phyloP scores from a whole-genome alignment of 2,888 invertebrate species.

The Drosophila setosimentum region DNA sequence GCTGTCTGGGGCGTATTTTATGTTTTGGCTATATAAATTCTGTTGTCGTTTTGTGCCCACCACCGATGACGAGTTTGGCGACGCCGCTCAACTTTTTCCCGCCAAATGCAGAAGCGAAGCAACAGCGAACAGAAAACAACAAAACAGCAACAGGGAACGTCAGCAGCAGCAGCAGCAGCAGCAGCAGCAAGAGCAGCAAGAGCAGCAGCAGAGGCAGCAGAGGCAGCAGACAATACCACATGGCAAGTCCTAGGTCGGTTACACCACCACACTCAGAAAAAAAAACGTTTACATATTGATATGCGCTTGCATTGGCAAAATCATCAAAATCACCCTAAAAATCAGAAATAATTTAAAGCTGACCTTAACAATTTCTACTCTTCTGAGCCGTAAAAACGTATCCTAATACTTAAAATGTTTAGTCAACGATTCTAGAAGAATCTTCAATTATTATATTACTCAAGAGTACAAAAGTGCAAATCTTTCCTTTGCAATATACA shows the following conservation, averaged over 20 bases:
- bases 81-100: conserved; percentile 69
- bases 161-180: conserved; percentile 51
- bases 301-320: background rate
- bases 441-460: background rate
- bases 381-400: too few species aligned
- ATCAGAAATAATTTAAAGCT: background rate
- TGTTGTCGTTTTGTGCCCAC: conserved; percentile 47
- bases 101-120: conserved; percentile 72
- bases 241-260: conserved; percentile 84
- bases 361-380: background rate
- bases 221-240: conserved; percentile 78
- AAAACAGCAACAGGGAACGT: conserved; percentile 31
- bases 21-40: conserved; percentile 72
- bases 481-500: background rate
- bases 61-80: conserved; percentile 40
- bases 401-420: background rate
- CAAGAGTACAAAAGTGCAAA: background rate
- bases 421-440: background rate
- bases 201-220: conserved; percentile 29
- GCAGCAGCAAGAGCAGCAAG: conserved; percentile 30
- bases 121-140: conserved; percentile 36
- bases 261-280: conserved; percentile 60
- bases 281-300: fast-evolving
- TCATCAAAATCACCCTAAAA: background rate
- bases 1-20: conserved; percentile 52